These are phyloP conservation scores for Hassar affinis DNA, from an alignment of 2,113 vertebrate genomes.

Conservation along the genomic window DNA sequence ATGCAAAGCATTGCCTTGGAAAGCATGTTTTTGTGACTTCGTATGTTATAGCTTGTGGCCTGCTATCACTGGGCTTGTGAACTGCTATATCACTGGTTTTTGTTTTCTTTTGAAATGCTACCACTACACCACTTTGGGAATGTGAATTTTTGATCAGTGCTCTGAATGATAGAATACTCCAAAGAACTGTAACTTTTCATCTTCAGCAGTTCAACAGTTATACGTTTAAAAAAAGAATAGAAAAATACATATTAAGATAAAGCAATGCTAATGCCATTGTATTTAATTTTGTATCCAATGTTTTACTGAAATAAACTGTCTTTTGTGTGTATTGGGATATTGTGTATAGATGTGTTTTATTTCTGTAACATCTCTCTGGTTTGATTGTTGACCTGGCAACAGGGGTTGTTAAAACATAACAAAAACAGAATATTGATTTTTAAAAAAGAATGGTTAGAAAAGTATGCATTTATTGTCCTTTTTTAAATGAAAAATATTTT, in stretches of 20 bases:
- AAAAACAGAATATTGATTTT: too few species aligned
- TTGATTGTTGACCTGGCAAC: background rate
- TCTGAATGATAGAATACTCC: background rate
- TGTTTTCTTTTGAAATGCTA: slow-evolving; percentile 13
- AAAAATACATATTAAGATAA: background rate
- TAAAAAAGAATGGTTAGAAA: background rate
- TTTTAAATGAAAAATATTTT: too few species aligned
- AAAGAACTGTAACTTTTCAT: background rate
- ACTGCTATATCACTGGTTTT: slow-evolving; percentile 30
- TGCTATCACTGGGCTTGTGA: slow-evolving; percentile 22
- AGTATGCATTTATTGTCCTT: background rate
- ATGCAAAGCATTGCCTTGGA: slow-evolving; percentile 6
- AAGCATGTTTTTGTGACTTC: slow-evolving; percentile 17
- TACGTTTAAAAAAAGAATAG: background rate
- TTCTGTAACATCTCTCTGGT: background rate
- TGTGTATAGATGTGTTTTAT: background rate
- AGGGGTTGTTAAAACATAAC: background rate
- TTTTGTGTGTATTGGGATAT: slow-evolving; percentile 35
- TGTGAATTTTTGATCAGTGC: slow-evolving; percentile 23
- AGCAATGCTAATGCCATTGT: slow-evolving; percentile 27
- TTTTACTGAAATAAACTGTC: slow-evolving; percentile 45
- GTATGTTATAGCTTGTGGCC: slow-evolving; percentile 14
- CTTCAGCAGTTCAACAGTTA: slow-evolving; percentile 1
- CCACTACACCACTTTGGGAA: slow-evolving; percentile 38
- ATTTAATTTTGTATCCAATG: slow-evolving; percentile 45